Base-by-base conservation (phyloP, 2,113 vertebrate genomes). In the Nerophis ophidion region DNA sequence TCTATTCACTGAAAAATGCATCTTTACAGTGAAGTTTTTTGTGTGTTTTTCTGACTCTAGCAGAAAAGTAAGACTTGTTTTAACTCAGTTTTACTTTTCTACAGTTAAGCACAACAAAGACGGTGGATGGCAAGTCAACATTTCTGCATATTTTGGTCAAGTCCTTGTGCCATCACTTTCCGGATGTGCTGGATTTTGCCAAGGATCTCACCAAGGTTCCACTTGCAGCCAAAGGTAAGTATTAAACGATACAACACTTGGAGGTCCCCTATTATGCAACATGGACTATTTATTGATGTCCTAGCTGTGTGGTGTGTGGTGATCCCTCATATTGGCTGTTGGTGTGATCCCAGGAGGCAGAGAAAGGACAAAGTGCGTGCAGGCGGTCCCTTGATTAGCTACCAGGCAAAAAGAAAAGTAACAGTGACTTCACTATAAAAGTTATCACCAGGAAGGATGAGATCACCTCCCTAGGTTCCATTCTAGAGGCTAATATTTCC, bases 131-230 rank as follows among this genome's bases (percentile, higher is more conserved):
- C 60, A 99, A 97, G 75, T 98, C 93, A 10, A 99, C 97, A 11
- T 99, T 99, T 83, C 90, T 99, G 68, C 96, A 99, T 71, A 97
- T 99, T 66, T 91, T 99, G 68, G 94, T 94, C 89, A 98, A 97
- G 89, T 99, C 97, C 0, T 87, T 99, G 55, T 94, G 93, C 87
- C 95, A 97, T 69, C 97, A 99, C 75, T 99, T 99, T 76, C 97
- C 97, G 1, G 95, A 98, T 52, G 93, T 99, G 64, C 85, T 99
- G 81, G 95, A 94, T 74, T 99, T 98, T 81, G 89, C 93, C 87
- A 95, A 95, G 91, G 96, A 99, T 60, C 93, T 99, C 8, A 92
- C 92, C 6, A 98, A 92, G 0, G 94, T 99, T 86, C 89, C 92
- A 19, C 91, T 94, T 0, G 96, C 97, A 81, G 92, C 95, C 89